phyloP scores from a whole-genome alignment of 1,140 invertebrate genomes.

The Euschistus heros region DNA sequence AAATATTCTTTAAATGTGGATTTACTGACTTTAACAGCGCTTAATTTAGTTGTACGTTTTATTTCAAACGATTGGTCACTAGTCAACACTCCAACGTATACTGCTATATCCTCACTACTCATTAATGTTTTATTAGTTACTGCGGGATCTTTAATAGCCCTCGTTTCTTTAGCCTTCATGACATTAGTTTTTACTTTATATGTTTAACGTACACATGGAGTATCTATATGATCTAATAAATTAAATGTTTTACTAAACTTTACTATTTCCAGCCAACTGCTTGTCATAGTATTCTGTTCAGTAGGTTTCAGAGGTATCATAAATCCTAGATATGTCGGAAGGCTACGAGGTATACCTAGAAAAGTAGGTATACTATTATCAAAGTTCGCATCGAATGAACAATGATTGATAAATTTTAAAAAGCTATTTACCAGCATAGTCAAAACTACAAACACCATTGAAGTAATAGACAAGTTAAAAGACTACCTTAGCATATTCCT shows the following conservation, averaged over 20 bases:
- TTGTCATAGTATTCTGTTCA: not conserved
- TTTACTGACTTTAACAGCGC: not conserved
- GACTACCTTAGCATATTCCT: too few species aligned
- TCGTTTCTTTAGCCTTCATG: not conserved
- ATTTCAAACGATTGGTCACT: not conserved
- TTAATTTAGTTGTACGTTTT: not conserved
- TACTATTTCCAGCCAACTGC: conserved; percentile 1
- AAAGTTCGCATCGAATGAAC: conserved; percentile 2
- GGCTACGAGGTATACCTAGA: conserved; percentile 6
- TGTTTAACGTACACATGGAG: not conserved
- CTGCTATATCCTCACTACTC: not conserved
- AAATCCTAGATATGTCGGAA: conserved; percentile 1
- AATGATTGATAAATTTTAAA: too few species aligned
- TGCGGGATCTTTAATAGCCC: not conserved
- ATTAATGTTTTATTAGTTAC: not conserved
- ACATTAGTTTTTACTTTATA: conserved; percentile 12
- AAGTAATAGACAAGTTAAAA: too few species aligned
- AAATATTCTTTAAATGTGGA: not conserved
- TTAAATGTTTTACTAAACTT: conserved; percentile 14
- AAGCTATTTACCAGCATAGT: too few species aligned
- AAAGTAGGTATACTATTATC: conserved; percentile 3
- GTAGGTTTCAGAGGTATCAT: not conserved
- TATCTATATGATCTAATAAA: conserved; percentile 12
- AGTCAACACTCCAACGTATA: not conserved
- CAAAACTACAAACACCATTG: too few species aligned